phyloP scores from a whole-genome alignment of 2,113 vertebrate species.

The Pungitius pungitius region DNA sequence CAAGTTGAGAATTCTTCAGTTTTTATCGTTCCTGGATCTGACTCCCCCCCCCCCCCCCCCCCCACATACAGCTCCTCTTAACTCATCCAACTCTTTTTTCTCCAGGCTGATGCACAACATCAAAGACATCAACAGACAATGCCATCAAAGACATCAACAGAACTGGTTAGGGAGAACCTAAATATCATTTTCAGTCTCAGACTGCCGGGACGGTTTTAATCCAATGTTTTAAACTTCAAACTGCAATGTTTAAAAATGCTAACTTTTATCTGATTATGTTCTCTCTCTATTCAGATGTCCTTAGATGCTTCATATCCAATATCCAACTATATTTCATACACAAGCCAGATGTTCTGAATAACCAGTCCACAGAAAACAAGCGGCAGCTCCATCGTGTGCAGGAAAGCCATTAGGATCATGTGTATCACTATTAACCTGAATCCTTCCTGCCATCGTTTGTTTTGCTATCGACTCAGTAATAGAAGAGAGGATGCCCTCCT shows the following conservation, averaged over 20 bases:
- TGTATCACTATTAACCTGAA: background rate
- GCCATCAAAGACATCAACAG: constrained; percentile 19
- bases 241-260: background rate
- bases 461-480: background rate
- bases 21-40: constrained; percentile 9
- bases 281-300: background rate
- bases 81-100: constrained; percentile 5
- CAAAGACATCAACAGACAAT: no score
- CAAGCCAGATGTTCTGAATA: background rate
- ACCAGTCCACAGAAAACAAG: background rate
- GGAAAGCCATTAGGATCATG: constrained; percentile 3
- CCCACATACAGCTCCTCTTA: background rate
- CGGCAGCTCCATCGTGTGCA: background rate
- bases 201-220: constrained; percentile 2
- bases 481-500: background rate
- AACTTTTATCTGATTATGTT: background rate
- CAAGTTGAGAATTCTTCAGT: constrained; percentile 25
- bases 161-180: constrained; percentile 3
- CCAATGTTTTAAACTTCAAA: background rate
- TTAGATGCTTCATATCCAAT: background rate
- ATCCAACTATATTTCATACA: background rate
- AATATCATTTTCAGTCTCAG: constrained; percentile 12
- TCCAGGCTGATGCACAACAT: constrained; percentile 14
- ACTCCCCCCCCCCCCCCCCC: background rate
- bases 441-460: constrained; percentile 1